phyloP scores from a whole-genome alignment of 2,113 vertebrate species.

The Oncorhynchus clarkii region DNA sequence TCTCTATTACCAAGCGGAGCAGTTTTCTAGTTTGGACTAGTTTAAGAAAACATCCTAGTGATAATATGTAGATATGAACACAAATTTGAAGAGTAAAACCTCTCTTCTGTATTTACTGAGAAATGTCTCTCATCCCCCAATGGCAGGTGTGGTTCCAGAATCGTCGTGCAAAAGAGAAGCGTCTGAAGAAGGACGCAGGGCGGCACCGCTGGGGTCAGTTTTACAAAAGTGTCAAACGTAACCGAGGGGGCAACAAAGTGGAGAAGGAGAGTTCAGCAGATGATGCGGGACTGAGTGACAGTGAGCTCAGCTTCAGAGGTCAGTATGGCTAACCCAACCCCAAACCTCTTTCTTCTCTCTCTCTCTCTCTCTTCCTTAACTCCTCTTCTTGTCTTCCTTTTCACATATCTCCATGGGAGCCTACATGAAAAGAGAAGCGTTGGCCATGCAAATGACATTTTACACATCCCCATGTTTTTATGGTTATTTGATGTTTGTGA shows the following conservation, averaged over 20 bases:
- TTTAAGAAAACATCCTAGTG: too few relatives aligned
- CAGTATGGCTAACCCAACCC: background rate
- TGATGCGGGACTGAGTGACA: conserved; percentile 93
- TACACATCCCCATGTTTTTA: conserved; percentile 37
- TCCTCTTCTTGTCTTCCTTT: conserved; percentile 1
- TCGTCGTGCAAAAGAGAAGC: conserved; percentile 94
- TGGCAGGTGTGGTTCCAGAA: conserved; percentile 98
- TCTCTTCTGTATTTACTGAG: too few relatives aligned
- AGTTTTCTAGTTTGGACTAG: too few relatives aligned
- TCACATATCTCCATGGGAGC: conserved; percentile 29
- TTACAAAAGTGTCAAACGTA: conserved; percentile 94
- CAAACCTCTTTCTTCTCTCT: conserved; percentile 30
- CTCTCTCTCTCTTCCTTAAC: conserved; percentile 25
- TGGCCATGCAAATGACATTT: conserved; percentile 40
- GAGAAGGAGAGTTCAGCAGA: conserved; percentile 96
- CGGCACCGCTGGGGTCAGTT: conserved; percentile 98
- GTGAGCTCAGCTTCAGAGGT: conserved; percentile 98
- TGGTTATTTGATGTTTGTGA: conserved; percentile 61
- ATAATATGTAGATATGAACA: too few relatives aligned
- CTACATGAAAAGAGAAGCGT: conserved; percentile 47
- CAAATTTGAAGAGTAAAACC: too few relatives aligned
- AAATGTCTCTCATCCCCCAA: too few relatives aligned
- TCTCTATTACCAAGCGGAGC: background rate
- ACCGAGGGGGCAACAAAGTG: conserved; percentile 81
- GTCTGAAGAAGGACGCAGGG: conserved; percentile 95